A percentile compares a stretch with the other conserved stretches of the same genome.
Conservation (phyloP, 92 coral and sea anemone species). For the Epizoanthus scotinus region DNA sequence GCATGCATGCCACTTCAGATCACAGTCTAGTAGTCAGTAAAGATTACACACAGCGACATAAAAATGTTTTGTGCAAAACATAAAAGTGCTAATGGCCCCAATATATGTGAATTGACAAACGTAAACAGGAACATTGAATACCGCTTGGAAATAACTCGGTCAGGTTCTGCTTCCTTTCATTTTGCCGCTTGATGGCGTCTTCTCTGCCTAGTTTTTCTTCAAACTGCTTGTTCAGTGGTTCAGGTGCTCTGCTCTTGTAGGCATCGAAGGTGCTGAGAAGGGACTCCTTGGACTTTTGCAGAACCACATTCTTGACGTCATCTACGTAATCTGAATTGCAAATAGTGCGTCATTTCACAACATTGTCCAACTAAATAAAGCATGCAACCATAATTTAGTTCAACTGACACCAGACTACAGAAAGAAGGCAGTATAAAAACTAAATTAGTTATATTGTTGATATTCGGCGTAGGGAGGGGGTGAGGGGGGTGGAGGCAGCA, state of each 20-base stretch:
- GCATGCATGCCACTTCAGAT: neutral
- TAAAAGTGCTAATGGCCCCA: neutral
- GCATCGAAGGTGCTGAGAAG: neutral
- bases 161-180: neutral
- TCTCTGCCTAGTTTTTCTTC: neutral
- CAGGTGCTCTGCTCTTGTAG: constrained; percentile 3
- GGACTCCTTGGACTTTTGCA: neutral
- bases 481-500: no score
- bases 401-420: no score
- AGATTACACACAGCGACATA: neutral
- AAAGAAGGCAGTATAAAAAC: no score
- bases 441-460: no score
- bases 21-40: neutral
- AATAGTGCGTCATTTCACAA: neutral
- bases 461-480: no score
- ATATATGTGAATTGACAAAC: neutral
- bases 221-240: neutral
- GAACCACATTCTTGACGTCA: neutral
- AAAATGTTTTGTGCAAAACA: neutral
- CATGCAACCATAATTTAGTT: no score
- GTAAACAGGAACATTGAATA: neutral
- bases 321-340: neutral
- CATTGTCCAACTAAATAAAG: no score
- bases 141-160: constrained; percentile 1
- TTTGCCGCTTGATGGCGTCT: constrained; percentile 7